Percentiles rank a stretch among this genome's conserved stretches.
phyloP scores from a whole-genome alignment of 35 echinoderm and acorn worm genomes.

The Apostichopus parvimensis region DNA sequence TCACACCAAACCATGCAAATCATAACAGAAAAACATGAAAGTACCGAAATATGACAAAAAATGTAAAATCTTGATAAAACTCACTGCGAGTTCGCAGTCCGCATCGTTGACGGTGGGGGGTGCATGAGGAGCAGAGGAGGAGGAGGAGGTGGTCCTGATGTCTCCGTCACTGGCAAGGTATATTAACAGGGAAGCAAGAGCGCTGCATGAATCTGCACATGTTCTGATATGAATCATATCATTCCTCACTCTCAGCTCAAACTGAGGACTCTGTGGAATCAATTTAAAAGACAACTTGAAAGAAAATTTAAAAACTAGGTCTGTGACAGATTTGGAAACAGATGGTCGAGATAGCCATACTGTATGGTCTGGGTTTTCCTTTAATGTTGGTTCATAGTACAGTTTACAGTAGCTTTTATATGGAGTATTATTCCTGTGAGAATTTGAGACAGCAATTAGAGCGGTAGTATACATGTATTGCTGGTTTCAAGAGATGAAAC shows the following conservation, averaged over 20 bases:
- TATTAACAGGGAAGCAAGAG: conserved; percentile 69
- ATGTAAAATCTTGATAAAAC: not conserved
- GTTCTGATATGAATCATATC: conserved; percentile 86
- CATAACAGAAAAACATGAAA: too few species aligned
- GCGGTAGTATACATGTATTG: too few species aligned
- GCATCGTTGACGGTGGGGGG: not conserved
- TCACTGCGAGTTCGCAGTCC: conserved; percentile 6
- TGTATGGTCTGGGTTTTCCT: too few species aligned
- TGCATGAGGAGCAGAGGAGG: not conserved
- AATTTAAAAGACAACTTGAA: not conserved
- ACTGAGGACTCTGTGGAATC: conserved; percentile 76
- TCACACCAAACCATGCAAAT: too few species aligned
- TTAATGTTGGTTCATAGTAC: too few species aligned
- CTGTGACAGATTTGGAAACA: too few species aligned
- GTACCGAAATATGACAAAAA: too few species aligned
- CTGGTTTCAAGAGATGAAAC: too few species aligned
- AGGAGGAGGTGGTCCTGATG: not conserved
- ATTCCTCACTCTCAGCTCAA: conserved; percentile 87
- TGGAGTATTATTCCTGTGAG: too few species aligned
- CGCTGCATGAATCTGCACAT: conserved; percentile 94
- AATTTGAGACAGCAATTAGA: too few species aligned
- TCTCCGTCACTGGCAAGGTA: conserved; percentile 97
- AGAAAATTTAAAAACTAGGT: not conserved
- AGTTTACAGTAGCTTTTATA: too few species aligned
- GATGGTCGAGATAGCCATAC: too few species aligned